Evolutionary conservation across 2,888 invertebrate species (phyloP), one percentile per base, ranked within the genome.

Genomic region (Ichneumoninae sp.): DNA sequence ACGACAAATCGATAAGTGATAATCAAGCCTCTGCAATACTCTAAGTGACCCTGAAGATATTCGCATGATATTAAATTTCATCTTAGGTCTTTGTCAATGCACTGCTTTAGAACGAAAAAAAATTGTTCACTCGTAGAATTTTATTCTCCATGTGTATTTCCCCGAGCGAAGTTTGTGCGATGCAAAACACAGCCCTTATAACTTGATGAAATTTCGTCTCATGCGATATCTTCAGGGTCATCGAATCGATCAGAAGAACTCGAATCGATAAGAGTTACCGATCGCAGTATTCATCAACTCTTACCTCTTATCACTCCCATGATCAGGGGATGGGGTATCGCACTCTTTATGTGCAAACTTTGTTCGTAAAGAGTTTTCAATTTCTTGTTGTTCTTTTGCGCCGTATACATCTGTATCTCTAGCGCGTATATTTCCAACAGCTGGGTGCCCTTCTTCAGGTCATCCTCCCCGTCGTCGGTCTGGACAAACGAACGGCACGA

Each of bases 331-430:
- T 99, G 99, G n/a, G 99, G 99, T 93, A 99, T 99, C 72, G 99
- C 99, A 57, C 99, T 99, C 94, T 99, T 99, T 89, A 99, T 99
- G 94, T 99, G 98, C 87, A 99, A 95, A 0, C 99, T 99, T 93
- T 99, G 99, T 94, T 99, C 99, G 92, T 99, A 99, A 16, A 99
- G 94, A 0, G 98, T 97, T 94, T 98, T 98, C 52, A 99, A 94
- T 94, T 99, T 98, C 94, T 99, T 99, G 93, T 99, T 99, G 93
- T 99, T 99, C 93, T 99, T 99, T 95, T 99, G 99, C 82, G 98
- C 98, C 0, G 99, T 99, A 94, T 99, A 99, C 99, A 99, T 99
- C 94, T 99, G 99, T 90, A 99, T 99, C 95, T 99, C 99, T 86
- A 99, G 94, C 0, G 99, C 99, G 93, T 99, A 99, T 86, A 99